These are phyloP conservation scores for Hippocampus abdominalis DNA, from an alignment of 2,113 vertebrate genomes.

Conservation along the genomic window DNA sequence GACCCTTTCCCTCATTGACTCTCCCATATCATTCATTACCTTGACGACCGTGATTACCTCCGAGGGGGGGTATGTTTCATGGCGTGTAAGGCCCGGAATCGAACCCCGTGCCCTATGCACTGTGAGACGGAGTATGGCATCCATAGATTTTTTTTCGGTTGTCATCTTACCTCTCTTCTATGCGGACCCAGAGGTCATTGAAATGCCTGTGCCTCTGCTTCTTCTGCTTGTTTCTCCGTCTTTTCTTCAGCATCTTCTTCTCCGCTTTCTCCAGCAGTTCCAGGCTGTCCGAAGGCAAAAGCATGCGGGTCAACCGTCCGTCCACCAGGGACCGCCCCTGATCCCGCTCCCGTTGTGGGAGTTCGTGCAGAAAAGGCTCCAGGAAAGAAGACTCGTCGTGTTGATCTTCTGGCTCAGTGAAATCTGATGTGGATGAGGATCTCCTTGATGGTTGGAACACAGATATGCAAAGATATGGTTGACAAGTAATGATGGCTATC, in stretches of 20 bases:
- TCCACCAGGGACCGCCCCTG: conserved; percentile 60
- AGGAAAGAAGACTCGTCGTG: conserved; percentile 25
- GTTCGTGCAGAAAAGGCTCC: conserved; percentile 69
- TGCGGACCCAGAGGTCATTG: conserved; percentile 81
- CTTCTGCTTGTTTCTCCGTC: conserved; percentile 69
- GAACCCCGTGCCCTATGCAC: no score
- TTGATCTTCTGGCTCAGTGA: conserved; percentile 38
- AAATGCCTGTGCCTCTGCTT: conserved; percentile 77
- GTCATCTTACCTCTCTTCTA: conserved; percentile 77
- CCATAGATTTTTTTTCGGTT: no score
- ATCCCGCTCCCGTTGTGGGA: conserved; percentile 55
- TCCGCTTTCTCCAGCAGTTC: conserved; percentile 69
- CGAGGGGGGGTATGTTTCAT: neutral
- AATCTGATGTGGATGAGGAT: conserved; percentile 33
- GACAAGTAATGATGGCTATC: neutral
- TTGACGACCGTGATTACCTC: neutral
- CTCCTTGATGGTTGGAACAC: conserved; percentile 30
- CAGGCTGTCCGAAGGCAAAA: conserved; percentile 63
- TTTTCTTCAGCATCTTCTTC: conserved; percentile 78
- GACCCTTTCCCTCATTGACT: neutral
- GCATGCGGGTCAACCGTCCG: conserved; percentile 60
- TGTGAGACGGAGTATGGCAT: no score
- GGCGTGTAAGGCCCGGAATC: no score
- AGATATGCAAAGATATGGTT: conserved; percentile 3
- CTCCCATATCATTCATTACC: neutral